These are phyloP conservation scores for Ondatra zibethicus DNA, from an alignment of 2,113 vertebrate species.

Conservation along the genomic window DNA sequence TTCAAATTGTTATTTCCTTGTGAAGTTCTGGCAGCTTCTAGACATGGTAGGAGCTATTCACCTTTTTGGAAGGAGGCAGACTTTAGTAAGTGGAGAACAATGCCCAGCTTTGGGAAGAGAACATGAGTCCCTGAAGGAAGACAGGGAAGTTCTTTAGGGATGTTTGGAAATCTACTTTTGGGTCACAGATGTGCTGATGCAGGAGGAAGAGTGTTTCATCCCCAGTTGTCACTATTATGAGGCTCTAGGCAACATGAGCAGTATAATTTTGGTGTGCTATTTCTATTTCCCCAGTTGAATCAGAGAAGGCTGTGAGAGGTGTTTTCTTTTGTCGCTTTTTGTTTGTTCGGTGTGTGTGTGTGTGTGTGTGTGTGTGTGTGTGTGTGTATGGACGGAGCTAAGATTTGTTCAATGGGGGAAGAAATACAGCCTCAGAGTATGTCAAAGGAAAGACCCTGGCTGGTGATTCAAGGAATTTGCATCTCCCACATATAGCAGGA, in stretches of 20 bases:
- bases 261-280: neutral
- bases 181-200: neutral
- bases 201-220: neutral
- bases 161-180: neutral
- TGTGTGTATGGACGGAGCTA: neutral
- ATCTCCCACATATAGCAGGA: neutral
- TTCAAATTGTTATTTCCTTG: too few species aligned
- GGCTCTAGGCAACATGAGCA: neutral
- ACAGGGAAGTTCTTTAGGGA: neutral
- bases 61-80: neutral
- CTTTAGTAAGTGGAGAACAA: neutral
- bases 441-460: neutral
- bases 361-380: neutral
- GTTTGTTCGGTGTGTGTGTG: neutral
- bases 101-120: neutral
- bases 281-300: neutral
- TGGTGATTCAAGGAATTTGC: neutral
- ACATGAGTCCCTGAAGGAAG: neutral
- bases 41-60: too few species aligned
- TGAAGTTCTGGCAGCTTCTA: too few species aligned
- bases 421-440: neutral
- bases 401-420: neutral
- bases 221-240: accelerated
- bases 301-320: neutral
- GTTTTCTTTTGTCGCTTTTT: neutral